Evolutionary conservation across 2,113 vertebrate genomes (phyloP).

Genomic region (Strigops habroptila): DNA sequence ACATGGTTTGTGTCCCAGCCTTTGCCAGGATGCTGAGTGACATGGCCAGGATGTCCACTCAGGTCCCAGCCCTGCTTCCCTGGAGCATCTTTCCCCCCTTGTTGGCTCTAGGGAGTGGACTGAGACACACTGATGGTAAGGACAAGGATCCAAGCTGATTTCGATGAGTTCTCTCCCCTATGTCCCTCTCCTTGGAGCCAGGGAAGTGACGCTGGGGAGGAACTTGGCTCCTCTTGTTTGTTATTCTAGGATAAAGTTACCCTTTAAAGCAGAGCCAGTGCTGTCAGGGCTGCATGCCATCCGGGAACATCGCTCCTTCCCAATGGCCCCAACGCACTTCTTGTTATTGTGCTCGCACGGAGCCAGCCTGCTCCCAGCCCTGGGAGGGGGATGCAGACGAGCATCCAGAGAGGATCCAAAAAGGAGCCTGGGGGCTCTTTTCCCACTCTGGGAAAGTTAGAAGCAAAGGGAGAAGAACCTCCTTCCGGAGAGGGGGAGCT

Average conservation of each 20-base stretch:
- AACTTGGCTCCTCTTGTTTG: slow-evolving; percentile 45
- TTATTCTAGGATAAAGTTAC: slow-evolving; percentile 57
- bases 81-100: neutral
- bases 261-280: slow-evolving; percentile 53
- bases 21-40: neutral
- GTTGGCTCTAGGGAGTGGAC: neutral
- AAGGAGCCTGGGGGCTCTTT: neutral
- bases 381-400: neutral
- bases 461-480: neutral
- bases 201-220: slow-evolving; percentile 35
- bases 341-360: neutral
- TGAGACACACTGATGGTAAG: neutral
- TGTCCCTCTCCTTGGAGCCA: neutral
- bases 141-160: neutral
- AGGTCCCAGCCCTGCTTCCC: neutral
- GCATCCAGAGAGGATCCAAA: neutral
- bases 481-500: neutral
- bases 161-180: neutral
- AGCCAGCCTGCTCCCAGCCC: neutral
- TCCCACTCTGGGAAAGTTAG: neutral
- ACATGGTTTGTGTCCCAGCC: neutral
- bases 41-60: neutral
- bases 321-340: neutral
- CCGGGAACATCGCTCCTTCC: slow-evolving; percentile 7
- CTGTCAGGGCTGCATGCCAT: slow-evolving; percentile 37